Percentiles rank a stretch among this genome's conserved stretches.
phyloP scores from a whole-genome alignment of 2,797 vertebrate species.

The Argyrosomus regius region DNA sequence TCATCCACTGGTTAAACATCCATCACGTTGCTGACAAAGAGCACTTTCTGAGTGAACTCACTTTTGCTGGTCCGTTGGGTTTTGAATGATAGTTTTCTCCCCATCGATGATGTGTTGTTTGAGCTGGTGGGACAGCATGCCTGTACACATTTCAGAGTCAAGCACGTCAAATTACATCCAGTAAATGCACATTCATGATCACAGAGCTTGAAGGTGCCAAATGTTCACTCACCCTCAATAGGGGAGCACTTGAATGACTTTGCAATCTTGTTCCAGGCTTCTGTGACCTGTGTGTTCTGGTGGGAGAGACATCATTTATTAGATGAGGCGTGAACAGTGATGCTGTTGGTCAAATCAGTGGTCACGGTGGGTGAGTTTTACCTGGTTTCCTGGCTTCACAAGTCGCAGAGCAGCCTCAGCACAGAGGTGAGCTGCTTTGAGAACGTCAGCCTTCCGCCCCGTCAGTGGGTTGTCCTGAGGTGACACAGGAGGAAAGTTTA shows the following conservation, averaged over 20 bases:
- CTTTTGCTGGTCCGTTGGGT: slow-evolving; percentile 98
- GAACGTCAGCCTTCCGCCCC: slow-evolving; percentile 94
- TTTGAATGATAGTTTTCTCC: slow-evolving; percentile 98
- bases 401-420: slow-evolving; percentile 96
- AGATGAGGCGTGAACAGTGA: neutral
- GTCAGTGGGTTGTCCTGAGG: slow-evolving; percentile 91
- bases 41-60: slow-evolving; percentile 67
- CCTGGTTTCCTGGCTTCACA: slow-evolving; percentile 98
- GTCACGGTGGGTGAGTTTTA: slow-evolving; percentile 56
- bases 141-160: slow-evolving; percentile 74
- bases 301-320: slow-evolving; percentile 8
- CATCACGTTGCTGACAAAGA: neutral
- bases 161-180: slow-evolving; percentile 1
- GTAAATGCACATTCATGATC: neutral
- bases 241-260: slow-evolving; percentile 97
- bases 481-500: neutral
- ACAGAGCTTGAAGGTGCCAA: neutral
- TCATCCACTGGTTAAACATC: slow-evolving; percentile 13
- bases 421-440: slow-evolving; percentile 95
- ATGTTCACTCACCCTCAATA: slow-evolving; percentile 90
- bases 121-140: slow-evolving; percentile 97
- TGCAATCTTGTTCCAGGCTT: slow-evolving; percentile 98
- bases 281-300: slow-evolving; percentile 97
- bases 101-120: slow-evolving; percentile 98
- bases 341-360: neutral